Evolutionary conservation across 2,888 invertebrate species (phyloP), one percentile per base, ranked within the genome.

Genomic region (Habroteleia sp.): DNA sequence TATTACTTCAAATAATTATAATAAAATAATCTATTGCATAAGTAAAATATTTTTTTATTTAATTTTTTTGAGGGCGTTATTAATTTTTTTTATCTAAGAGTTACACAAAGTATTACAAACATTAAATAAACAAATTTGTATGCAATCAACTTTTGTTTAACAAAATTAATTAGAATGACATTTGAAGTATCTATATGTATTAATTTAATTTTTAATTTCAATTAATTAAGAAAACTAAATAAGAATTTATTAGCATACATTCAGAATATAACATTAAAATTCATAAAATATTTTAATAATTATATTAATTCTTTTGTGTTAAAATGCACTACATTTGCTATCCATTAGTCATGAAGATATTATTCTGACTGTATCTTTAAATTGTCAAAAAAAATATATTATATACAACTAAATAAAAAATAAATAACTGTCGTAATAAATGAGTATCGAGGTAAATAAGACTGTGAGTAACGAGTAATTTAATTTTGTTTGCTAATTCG

Each of bases 141-240:
- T 14, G 4, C 10, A 3, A 13, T 39, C 5, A 8, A n/a, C 13
- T 10, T 48, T 48, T 48, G 33, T 48, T 48, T 48, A 48, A 33
- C 48, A 48, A 33, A 48, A 20, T 17, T 48, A 17, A 31, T 48
- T 33, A 20, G 14, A 31, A 20, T 48, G 27, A 48, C 48, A 48
- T 31, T 11, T 11, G 10, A 33, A 48, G 17, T 48, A 48, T 48
- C 20, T 31, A 48, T 33, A 48, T 33, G 5, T 20, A 31, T 11
- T 33, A 33, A 33, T 33, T 14, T 33, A 33, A 6, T 13, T 6
- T 13, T 41, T 11, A 23, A 41, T 23, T 41, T 41, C 23, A 41
- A 25, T 23, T 41, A 41, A 23, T 11, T 25, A n/a, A n/a, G n/a
- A n/a, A 5, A 41, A 25, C 23, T 41, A 41, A 20, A 23, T 16